These are phyloP conservation scores for Mamestra brassicae DNA, from an alignment of 2,888 invertebrate species.

Conservation along the genomic window DNA sequence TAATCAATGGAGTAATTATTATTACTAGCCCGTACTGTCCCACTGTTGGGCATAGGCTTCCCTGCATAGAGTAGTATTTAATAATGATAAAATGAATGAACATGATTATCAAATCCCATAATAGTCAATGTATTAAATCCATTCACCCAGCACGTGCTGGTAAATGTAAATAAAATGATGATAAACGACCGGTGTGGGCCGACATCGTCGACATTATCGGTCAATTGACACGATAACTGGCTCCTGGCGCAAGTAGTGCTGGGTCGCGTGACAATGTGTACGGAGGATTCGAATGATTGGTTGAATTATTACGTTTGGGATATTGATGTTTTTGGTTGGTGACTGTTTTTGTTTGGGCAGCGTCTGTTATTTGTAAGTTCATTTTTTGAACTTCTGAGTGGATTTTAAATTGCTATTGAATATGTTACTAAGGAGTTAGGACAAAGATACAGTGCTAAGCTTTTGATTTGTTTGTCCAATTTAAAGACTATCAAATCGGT, in stretches of 20 bases:
- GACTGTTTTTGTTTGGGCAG: background rate
- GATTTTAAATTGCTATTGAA: no score
- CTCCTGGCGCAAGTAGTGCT: conserved; percentile 14
- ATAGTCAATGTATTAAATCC: conserved; percentile 22
- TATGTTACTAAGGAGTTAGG: no score
- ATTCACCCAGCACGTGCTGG: conserved; percentile 35
- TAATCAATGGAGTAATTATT: no score
- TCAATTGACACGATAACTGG: conserved; percentile 47
- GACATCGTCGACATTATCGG: conserved; percentile 50
- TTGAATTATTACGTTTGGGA: conserved; percentile 5
- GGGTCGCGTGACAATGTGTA: conserved; percentile 30
- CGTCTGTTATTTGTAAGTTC: background rate
- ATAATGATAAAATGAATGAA: background rate
- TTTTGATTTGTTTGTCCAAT: no score
- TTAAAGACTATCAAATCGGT: background rate
- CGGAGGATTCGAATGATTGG: conserved; percentile 12
- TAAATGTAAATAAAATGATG: conserved; percentile 59
- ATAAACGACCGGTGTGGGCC: conserved; percentile 39
- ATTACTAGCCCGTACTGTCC: no score
- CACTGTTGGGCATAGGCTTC: background rate
- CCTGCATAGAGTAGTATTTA: background rate
- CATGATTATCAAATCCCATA: background rate
- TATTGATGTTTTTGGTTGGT: background rate
- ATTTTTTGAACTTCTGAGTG: background rate
- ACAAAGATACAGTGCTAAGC: no score